A percentile compares a stretch with the other conserved stretches of the same genome.
Conservation (phyloP, 2,888 invertebrate genomes). For the Limnephilus rhombicus region DNA sequence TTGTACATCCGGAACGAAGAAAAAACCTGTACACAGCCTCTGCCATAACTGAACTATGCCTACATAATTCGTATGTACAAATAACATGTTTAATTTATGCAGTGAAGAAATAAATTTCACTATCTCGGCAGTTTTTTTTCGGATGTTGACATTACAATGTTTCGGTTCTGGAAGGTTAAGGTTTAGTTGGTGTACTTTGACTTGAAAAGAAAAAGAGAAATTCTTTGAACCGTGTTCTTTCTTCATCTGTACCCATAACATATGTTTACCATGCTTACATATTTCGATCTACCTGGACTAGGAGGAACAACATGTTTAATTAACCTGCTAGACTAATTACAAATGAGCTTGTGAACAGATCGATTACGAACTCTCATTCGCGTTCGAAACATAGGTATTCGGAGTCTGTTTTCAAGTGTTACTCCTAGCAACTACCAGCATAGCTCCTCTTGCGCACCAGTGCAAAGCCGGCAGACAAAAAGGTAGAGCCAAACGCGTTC, state of each 20-base stretch:
- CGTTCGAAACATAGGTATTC: too few relatives aligned
- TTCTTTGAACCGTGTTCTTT: not conserved
- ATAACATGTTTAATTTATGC: not conserved
- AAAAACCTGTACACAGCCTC: not conserved
- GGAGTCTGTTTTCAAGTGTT: too few relatives aligned
- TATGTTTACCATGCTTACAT: not conserved
- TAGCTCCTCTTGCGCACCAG: too few relatives aligned
- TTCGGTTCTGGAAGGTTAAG: not conserved
- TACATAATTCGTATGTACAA: not conserved
- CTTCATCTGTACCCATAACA: not conserved
- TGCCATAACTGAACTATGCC: constrained; percentile 1
- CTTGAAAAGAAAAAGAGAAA: not conserved
- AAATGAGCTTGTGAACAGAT: too few relatives aligned
- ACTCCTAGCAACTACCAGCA: too few relatives aligned
- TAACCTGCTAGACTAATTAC: too few relatives aligned
- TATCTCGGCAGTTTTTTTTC: not conserved
- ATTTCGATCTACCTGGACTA: not conserved
- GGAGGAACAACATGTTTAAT: too few relatives aligned
- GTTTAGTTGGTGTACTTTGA: not conserved
- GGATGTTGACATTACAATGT: not conserved
- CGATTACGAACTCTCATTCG: too few relatives aligned
- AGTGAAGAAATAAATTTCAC: not conserved
- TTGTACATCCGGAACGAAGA: not conserved
- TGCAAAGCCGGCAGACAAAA: too few relatives aligned
- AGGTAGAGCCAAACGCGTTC: too few relatives aligned